A percentile compares a stretch with the other conserved stretches of the same genome.
phyloP scores from a whole-genome alignment of 2,888 invertebrate genomes.

The Seladonia tumulorum region DNA sequence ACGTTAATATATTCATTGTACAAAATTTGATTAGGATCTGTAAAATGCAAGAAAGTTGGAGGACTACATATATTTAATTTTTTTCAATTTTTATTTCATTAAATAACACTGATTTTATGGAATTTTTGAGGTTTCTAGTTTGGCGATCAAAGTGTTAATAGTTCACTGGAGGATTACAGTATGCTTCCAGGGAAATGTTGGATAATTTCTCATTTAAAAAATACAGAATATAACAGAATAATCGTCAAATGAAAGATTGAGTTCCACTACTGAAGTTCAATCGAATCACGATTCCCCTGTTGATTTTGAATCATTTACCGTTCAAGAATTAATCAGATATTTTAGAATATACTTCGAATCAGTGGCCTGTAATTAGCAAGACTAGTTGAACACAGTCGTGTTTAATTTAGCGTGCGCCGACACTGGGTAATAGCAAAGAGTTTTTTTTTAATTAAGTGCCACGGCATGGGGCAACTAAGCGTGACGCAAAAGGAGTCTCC shows the following conservation, averaged over 20 bases:
- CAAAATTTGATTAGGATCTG: too few species aligned
- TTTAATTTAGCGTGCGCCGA: conserved; percentile 56
- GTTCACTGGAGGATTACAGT: too few species aligned
- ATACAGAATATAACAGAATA: too few species aligned
- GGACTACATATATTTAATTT: too few species aligned
- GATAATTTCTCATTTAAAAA: background rate
- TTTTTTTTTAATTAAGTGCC: conserved; percentile 53
- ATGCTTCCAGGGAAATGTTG: background rate
- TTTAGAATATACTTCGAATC: background rate
- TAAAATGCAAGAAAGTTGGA: too few species aligned
- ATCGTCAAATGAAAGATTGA: background rate
- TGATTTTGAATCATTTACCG: background rate
- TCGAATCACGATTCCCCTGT: background rate
- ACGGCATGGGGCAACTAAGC: conserved; percentile 52
- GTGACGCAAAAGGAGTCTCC: conserved; percentile 57
- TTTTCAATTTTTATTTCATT: too few species aligned
- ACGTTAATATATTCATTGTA: too few species aligned
- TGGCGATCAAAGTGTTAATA: too few species aligned
- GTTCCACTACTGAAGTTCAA: background rate
- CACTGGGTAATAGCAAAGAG: conserved; percentile 37
- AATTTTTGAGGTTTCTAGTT: too few species aligned
- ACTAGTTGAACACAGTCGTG: conserved; percentile 4
- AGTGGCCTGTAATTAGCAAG: background rate
- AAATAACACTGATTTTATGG: too few species aligned
- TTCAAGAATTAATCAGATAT: background rate